Conservation (phyloP, 2,797 vertebrate genomes). For the Tragelaphus oryx region DNA sequence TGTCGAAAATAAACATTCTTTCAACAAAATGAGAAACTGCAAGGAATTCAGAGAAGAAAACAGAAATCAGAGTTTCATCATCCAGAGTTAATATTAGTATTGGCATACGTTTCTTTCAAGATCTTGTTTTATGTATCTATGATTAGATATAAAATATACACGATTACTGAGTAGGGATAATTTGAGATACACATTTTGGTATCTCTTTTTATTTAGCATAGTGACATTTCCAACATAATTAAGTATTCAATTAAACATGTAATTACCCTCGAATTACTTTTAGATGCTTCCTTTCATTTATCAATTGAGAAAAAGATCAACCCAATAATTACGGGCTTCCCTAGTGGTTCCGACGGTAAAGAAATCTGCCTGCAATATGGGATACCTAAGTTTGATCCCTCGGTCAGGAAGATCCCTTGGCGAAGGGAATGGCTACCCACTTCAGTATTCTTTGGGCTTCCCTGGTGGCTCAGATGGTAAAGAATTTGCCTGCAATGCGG, state of each 20-base stretch:
- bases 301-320: not conserved
- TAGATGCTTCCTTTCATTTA: not conserved
- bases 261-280: not conserved
- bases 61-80: not conserved
- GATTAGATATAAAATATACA: not conserved
- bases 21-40: not conserved
- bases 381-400: not conserved
- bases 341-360: not conserved
- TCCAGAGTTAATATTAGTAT: not conserved
- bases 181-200: not conserved
- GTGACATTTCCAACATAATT: conserved; percentile 3
- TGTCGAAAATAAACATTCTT: not conserved
- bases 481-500: not conserved
- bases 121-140: not conserved
- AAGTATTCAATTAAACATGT: not conserved
- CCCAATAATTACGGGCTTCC: not conserved
- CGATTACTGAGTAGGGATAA: not conserved
- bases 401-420: not conserved
- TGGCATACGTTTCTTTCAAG: not conserved
- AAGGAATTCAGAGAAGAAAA: not conserved
- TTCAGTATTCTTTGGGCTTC: not conserved
- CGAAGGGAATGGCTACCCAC: not conserved
- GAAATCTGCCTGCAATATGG: not conserved
- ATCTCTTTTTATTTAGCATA: not conserved
- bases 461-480: not conserved